Percentiles rank a stretch among this genome's conserved stretches.
Evolutionary conservation across 2,888 invertebrate genomes (phyloP).

Genomic region (Copidosoma aretas): DNA sequence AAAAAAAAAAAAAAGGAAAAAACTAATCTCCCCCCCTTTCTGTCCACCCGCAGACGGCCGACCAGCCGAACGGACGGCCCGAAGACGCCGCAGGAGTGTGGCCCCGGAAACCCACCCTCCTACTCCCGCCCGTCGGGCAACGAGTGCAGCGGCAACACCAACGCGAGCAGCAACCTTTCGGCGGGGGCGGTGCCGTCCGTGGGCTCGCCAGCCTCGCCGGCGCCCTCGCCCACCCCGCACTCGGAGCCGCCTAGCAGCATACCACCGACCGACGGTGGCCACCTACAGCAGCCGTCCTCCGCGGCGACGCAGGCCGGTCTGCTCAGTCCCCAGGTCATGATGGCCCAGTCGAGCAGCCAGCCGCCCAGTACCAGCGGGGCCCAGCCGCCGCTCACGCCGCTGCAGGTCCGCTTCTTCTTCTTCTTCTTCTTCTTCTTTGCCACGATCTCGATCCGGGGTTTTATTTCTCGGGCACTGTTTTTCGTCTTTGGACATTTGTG

Average conservation of each 20-base stretch:
- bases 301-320: slow-evolving; percentile 54
- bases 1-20: neutral
- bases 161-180: no score
- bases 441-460: no score
- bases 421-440: no score
- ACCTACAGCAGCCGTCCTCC: neutral
- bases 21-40: neutral
- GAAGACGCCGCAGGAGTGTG: slow-evolving; percentile 68
- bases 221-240: slow-evolving; percentile 74
- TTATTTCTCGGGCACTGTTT: no score
- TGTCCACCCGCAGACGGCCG: slow-evolving; percentile 18
- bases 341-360: slow-evolving; percentile 50
- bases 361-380: slow-evolving; percentile 20
- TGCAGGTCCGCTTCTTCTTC: slow-evolving; percentile 20
- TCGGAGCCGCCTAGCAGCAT: slow-evolving; percentile 70
- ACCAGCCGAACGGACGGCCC: slow-evolving; percentile 50
- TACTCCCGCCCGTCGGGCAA: slow-evolving; percentile 68
- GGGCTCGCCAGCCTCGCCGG: slow-evolving; percentile 68
- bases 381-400: slow-evolving; percentile 36
- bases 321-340: slow-evolving; percentile 75
- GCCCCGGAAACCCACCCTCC: slow-evolving; percentile 73
- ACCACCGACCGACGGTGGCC: slow-evolving; percentile 26
- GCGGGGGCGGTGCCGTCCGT: slow-evolving; percentile 57
- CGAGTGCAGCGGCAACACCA: slow-evolving; percentile 52
- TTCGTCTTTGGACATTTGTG: no score